Evolutionary conservation across 92 coral and sea anemone species (phyloP), one percentile per base, ranked within the genome.

Genomic region (Heteractis magnifica): DNA sequence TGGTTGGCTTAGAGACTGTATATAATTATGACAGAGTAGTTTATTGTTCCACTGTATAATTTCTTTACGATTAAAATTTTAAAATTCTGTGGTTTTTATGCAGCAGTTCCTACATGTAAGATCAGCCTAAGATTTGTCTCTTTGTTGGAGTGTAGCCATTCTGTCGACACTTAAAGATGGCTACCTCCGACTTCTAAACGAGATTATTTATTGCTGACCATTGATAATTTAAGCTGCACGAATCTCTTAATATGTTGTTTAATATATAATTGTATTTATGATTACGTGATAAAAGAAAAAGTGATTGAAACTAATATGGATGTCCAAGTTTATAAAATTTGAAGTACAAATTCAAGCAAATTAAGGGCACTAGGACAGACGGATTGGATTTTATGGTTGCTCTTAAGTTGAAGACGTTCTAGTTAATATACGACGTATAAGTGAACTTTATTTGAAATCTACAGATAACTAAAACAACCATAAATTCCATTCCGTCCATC

Each of bases 1-100:
- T 68, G 73, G 49, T 68, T 68, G 73, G 49, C 23, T 68, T 68
- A 68, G 73, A 68, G 18, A 26, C 12, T 68, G 73, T 68, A 68
- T 26, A 68, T 68, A 68, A 68, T 68, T 23, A 68, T 23, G 73
- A 68, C 73, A 68, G 73, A 68, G 73, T 68, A 68, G 73, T 68
- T 68, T 68, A 68, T 68, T 68, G 73, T 68, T 68, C 49, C 16
- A 68, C 73, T 68, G 49, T 68, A 15, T 10, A 68, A 48, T 26
- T 68, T 68, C 73, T 14, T 68, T 23, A 26, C 49, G 10, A 68
- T 68, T 68, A 68, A 19, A 19, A 68, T 68, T 68, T 68, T 68
- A 68, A 68, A 26, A 68, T 6, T 50, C 19, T n/a, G 73, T 9
- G 73, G 48, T 20, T 68, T 26, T 68, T 68, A 64, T n/a, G 73